phyloP scores from a whole-genome alignment of 2,113 vertebrate genomes.

The Raphicerus campestris region DNA sequence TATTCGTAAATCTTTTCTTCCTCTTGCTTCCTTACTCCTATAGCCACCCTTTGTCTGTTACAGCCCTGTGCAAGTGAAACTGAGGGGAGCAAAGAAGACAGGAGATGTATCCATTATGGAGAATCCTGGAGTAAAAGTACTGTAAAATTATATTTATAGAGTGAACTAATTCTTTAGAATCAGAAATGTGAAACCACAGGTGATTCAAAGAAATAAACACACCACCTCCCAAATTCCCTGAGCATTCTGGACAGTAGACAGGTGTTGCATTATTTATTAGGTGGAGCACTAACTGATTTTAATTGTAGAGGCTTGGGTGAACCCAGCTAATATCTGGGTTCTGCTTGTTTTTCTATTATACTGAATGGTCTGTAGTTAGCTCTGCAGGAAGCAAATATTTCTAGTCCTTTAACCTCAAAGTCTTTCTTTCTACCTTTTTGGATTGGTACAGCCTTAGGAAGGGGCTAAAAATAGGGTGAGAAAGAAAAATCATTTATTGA shows the following conservation, averaged over 20 bases:
- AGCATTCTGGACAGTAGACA: background rate
- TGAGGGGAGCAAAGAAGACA: background rate
- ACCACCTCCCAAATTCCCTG: background rate
- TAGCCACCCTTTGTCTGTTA: background rate
- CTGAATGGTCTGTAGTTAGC: constrained; percentile 30
- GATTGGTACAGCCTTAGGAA: background rate
- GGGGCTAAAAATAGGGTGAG: constrained; percentile 23
- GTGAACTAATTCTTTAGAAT: background rate
- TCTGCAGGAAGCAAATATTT: constrained; percentile 32
- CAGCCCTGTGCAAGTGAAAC: background rate
- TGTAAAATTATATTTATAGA: background rate
- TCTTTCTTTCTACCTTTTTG: constrained; percentile 34
- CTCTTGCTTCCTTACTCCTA: background rate
- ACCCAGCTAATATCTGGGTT: background rate
- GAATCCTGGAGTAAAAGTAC: background rate
- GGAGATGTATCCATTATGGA: background rate
- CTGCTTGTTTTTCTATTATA: background rate
- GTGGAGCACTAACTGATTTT: background rate
- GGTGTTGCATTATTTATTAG: background rate
- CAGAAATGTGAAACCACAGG: background rate
- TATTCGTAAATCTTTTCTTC: background rate
- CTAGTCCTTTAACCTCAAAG: background rate
- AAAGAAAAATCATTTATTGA: constrained; percentile 44
- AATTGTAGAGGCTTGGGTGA: background rate
- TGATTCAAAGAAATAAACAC: background rate